phyloP scores from a whole-genome alignment of 2,888 invertebrate genomes.

The Spodoptera picta region DNA sequence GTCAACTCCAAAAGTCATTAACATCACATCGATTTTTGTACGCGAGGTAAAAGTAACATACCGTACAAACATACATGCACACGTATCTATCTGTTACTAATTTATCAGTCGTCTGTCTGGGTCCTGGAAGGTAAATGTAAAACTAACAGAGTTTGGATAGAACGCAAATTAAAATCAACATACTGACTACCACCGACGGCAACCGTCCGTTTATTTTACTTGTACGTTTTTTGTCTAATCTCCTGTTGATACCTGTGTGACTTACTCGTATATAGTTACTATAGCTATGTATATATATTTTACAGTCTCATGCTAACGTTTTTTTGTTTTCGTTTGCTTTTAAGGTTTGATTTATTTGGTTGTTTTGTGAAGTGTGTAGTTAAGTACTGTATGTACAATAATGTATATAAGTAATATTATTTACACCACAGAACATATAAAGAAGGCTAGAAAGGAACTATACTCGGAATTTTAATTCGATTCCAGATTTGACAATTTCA shows the following conservation, averaged over 20 bases:
- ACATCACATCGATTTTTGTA: conserved; percentile 29
- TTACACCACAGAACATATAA: too few relatives aligned
- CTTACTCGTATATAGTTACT: background rate
- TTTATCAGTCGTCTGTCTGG: conserved; percentile 52
- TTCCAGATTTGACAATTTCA: too few relatives aligned
- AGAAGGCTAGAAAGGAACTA: too few relatives aligned
- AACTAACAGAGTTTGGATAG: conserved; percentile 52
- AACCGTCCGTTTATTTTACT: conserved; percentile 15
- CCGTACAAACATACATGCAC: conserved; percentile 27
- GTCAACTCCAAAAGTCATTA: conserved; percentile 14
- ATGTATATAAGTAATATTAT: too few relatives aligned
- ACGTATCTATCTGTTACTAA: conserved; percentile 39
- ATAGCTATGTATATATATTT: too few relatives aligned
- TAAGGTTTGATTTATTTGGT: too few relatives aligned
- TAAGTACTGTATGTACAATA: too few relatives aligned
- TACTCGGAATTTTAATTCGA: too few relatives aligned
- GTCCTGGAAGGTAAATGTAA: conserved; percentile 52
- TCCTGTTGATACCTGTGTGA: conserved; percentile 34
- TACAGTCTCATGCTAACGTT: too few relatives aligned
- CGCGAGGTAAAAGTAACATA: conserved; percentile 13
- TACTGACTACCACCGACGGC: conserved; percentile 25
- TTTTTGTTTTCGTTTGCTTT: too few relatives aligned
- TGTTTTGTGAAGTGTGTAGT: too few relatives aligned
- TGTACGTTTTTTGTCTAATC: conserved; percentile 51
- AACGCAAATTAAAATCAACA: conserved; percentile 59